phyloP scores from a whole-genome alignment of 2,797 vertebrate genomes.

The Pristis pectinata region DNA sequence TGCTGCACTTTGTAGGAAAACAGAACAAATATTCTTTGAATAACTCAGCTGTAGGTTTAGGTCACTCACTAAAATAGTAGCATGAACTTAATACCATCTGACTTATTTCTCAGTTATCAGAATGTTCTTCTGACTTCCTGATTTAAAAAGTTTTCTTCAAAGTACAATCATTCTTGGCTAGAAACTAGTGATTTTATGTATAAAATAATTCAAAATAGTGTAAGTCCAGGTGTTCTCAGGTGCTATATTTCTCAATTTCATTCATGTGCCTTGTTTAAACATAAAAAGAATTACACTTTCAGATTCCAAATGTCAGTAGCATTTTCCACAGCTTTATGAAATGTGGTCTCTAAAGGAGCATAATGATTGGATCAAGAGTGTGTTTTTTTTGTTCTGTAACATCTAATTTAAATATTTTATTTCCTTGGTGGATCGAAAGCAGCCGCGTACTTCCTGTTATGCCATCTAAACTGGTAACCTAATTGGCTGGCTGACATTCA shows the following conservation, averaged over 20 bases:
- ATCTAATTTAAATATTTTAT: conserved; percentile 22
- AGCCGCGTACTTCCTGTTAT: neutral
- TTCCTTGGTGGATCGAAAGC: neutral
- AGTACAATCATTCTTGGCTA: neutral
- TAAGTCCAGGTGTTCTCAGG: neutral
- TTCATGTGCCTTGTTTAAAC: neutral
- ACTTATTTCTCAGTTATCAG: neutral
- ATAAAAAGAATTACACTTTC: no score
- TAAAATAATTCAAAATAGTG: neutral
- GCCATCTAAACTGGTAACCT: neutral
- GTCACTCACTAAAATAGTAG: neutral
- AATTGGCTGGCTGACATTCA: neutral
- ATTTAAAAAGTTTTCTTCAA: neutral
- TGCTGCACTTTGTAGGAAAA: neutral
- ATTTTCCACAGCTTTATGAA: neutral
- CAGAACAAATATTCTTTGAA: neutral
- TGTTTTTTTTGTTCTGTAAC: neutral
- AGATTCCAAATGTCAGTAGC: neutral
- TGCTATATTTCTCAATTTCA: neutral
- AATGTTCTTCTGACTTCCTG: neutral
- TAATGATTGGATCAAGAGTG: conserved; percentile 1
- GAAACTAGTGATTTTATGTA: neutral
- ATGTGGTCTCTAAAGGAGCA: neutral
- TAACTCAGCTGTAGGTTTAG: neutral
- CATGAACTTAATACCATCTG: neutral